A percentile compares a stretch with the other conserved stretches of the same genome.
Conservation (phyloP, 2,113 vertebrate species). For the Oriolus oriolus region DNA sequence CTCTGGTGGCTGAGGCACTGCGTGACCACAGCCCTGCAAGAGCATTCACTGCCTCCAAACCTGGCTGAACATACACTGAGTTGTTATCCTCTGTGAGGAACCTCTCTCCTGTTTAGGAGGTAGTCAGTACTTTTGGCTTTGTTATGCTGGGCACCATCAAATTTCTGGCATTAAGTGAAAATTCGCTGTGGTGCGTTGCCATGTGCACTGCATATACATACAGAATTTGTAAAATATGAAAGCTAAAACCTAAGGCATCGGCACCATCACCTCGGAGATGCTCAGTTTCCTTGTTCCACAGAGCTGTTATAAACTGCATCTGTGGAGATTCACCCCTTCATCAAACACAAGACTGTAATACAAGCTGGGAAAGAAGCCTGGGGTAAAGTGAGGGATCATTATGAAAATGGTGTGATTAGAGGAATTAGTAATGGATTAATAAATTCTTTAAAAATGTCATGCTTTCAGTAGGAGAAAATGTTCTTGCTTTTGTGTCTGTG, state of each 20-base stretch:
- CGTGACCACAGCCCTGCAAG: not conserved
- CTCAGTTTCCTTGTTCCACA: not conserved
- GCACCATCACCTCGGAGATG: not conserved
- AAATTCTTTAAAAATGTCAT: not conserved
- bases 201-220: no score
- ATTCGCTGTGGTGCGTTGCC: accelerated
- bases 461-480: not conserved
- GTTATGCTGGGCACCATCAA: not conserved
- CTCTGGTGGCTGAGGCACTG: conserved; percentile 5
- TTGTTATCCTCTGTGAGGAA: not conserved
- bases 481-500: not conserved
- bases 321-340: not conserved
- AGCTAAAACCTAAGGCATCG: no score
- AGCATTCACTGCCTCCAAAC: not conserved
- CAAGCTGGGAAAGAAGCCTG: not conserved
- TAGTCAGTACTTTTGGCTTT: not conserved
- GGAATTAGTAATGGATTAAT: not conserved
- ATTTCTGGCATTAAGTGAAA: not conserved
- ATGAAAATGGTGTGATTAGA: not conserved
- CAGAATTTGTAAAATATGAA: no score
- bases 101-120: not conserved
- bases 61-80: not conserved
- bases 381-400: not conserved
- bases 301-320: not conserved
- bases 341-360: not conserved